Base-by-base conservation (phyloP, 2,113 vertebrate genomes). In the Lichenostomus cassidix region DNA sequence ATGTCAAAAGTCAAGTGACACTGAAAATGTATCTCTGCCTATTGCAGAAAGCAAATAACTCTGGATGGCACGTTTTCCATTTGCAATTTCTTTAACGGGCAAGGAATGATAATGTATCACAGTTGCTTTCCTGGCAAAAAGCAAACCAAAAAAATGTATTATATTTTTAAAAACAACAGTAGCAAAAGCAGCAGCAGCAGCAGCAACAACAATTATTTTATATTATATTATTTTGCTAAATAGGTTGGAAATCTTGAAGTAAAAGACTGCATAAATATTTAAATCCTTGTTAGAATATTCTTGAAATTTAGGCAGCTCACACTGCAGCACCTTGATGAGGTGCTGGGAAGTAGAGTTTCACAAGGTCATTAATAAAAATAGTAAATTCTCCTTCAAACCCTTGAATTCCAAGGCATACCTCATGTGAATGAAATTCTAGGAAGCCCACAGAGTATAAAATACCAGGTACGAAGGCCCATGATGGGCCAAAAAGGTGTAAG, bases 1-100 rank as follows among this genome's bases (percentile, higher is more conserved):
- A 93, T 86, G 79, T 94, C 82, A 92, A 62, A 92, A 96, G 44
- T 85, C 14, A 95, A 95, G 95, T 97, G 80, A 75, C 59, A 31
- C 12, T 79, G 74, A 83, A 96, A 97, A 94, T 47, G 29, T 78
- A 39, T 83, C 20, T 94, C 69, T 97, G 63, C 41, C 42, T 96
- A 56, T 82, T 90, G 83, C 58, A 94, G 77, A 94, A 94, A 87
- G 35, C 42, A 90, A 94, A 78, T 71, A 92, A 93, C 41, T 83
- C 53, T 88, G 41, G 64, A n/a, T 78, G n/a, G 33, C 17, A 46
- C 69, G 53, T 68, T 80, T 96, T 96, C 69, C 71, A 94, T 83
- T 91, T 96, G 19, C 41, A 58, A 49, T 73, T 87, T 10, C 53
- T 79, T 35, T 58, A 74, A 27, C 18, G 22, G 39, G 58, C 71